Percentiles rank a stretch among this genome's conserved stretches.
Evolutionary conservation across 2,797 vertebrate species (phyloP).

Genomic region (Gymnoscopelus microlampas): DNA sequence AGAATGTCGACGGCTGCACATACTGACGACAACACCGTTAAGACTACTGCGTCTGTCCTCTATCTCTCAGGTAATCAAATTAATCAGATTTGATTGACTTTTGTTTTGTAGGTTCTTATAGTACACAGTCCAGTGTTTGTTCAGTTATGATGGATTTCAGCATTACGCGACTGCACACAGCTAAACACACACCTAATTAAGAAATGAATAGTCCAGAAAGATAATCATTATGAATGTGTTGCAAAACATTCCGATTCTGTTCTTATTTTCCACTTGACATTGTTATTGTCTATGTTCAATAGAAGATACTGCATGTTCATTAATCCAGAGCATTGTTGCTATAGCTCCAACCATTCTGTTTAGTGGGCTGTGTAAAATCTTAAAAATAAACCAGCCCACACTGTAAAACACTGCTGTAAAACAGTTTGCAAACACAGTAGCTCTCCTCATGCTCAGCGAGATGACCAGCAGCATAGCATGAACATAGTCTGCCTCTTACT

Average conservation of each 20-base stretch:
- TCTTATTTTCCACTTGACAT: not conserved
- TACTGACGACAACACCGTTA: not conserved
- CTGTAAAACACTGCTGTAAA: conserved; percentile 22
- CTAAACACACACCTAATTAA: no score
- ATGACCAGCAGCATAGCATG: conserved; percentile 34
- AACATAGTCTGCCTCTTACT: conserved; percentile 17
- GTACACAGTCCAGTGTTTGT: no score
- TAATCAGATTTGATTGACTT: not conserved
- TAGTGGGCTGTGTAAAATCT: conserved; percentile 19
- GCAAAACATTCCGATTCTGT: no score
- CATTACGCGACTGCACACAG: no score
- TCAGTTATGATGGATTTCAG: no score
- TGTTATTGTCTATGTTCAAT: not conserved
- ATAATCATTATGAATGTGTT: no score
- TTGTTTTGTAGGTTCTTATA: no score
- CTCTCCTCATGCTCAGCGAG: conserved; percentile 17
- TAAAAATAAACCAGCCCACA: conserved; percentile 47
- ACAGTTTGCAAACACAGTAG: conserved; percentile 51
- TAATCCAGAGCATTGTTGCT: not conserved
- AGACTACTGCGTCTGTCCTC: conserved; percentile 23
- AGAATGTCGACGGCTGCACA: conserved; percentile 20
- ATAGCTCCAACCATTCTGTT: conserved; percentile 3
- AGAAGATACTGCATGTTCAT: no score
- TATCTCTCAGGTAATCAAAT: conserved; percentile 57
- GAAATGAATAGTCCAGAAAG: no score